Conservation (phyloP, 2,113 vertebrate species). For the Vireo altiloquus region DNA sequence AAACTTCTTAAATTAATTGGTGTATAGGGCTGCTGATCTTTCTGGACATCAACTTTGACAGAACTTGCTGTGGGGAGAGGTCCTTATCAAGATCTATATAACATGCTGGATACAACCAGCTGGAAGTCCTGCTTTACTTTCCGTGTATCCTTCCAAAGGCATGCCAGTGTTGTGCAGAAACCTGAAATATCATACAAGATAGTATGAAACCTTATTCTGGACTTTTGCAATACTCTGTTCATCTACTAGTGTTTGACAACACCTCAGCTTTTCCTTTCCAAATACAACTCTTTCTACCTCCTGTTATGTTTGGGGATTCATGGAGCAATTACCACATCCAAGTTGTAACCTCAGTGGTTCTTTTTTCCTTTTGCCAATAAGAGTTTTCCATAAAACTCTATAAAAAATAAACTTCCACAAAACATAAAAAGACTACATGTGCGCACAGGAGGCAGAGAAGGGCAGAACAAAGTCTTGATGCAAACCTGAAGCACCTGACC, state of each 20-base stretch:
- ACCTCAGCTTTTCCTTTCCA: not conserved
- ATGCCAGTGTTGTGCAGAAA: not conserved
- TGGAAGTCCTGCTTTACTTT: not conserved
- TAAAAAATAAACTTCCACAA: not conserved
- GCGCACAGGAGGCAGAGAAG: not conserved
- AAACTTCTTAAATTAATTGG: not conserved
- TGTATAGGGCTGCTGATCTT: not conserved
- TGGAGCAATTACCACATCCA: not conserved
- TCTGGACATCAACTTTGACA: not conserved
- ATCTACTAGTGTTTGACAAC: not conserved
- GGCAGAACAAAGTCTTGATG: not conserved
- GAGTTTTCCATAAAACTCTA: not conserved
- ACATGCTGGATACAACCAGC: not conserved
- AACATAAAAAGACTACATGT: not conserved
- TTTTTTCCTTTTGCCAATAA: not conserved
- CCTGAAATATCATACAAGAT: not conserved
- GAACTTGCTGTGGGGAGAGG: not conserved
- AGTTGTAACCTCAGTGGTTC: not conserved
- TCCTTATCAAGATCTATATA: not conserved
- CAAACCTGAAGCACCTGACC: not conserved
- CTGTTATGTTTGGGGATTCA: not conserved
- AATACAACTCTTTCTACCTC: not conserved
- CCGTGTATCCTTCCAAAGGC: fast-evolving
- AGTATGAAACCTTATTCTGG: not conserved
- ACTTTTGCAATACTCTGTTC: not conserved